phyloP scores from a whole-genome alignment of 2,797 vertebrate species.

The Leuciscus waleckii region DNA sequence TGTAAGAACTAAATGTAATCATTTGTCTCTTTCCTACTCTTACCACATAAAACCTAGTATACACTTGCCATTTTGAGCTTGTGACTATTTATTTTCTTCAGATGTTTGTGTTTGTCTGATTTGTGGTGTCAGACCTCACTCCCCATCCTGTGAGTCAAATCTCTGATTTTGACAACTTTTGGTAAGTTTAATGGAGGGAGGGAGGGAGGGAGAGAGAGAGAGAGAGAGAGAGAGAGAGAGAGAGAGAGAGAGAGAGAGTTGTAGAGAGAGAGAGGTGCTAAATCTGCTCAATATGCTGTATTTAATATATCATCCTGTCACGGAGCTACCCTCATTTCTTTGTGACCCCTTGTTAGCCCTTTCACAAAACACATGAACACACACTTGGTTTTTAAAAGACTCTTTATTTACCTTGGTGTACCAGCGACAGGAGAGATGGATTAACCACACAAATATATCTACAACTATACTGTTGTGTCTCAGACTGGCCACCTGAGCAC shows the following conservation, averaged over 20 bases:
- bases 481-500: not conserved
- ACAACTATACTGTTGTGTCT: not conserved
- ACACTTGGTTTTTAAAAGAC: too few relatives aligned
- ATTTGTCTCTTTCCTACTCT: constrained; percentile 2
- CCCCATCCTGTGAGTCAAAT: constrained; percentile 67
- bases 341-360: too few relatives aligned
- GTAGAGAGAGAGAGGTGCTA: not conserved
- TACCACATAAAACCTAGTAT: not conserved
- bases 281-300: too few relatives aligned
- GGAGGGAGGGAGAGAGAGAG: not conserved
- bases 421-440: too few relatives aligned
- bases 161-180: constrained; percentile 59
- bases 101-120: constrained; percentile 29
- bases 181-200: constrained; percentile 61
- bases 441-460: not conserved
- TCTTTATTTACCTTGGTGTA: too few relatives aligned
- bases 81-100: not conserved
- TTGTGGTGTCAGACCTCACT: constrained; percentile 69
- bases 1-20: not conserved
- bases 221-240: not conserved
- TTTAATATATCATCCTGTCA: too few relatives aligned
- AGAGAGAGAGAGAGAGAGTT: too few relatives aligned
- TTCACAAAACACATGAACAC: too few relatives aligned
- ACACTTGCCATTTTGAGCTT: constrained; percentile 24
- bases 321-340: too few relatives aligned